phyloP scores from a whole-genome alignment of 2,888 invertebrate species.

The Aporophyla nigra region DNA sequence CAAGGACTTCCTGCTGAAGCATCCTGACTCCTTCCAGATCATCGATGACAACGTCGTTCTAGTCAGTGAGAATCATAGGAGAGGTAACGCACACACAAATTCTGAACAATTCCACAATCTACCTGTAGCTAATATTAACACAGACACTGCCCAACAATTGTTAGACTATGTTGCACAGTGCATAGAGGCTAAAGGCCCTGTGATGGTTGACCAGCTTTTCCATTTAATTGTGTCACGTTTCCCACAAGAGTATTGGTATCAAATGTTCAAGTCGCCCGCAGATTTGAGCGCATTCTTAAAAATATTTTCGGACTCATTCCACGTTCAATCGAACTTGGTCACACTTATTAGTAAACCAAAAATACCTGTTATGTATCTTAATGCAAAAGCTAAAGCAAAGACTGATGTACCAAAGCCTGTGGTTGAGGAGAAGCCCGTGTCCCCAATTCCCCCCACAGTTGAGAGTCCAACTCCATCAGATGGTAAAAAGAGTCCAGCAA shows the following conservation, averaged over 20 bases:
- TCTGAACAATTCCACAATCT: slow-evolving; percentile 93
- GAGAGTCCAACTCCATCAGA: slow-evolving; percentile 88
- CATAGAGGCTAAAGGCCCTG: slow-evolving; percentile 95
- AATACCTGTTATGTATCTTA: slow-evolving; percentile 91
- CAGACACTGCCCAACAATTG: slow-evolving; percentile 95
- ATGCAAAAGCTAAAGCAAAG: slow-evolving; percentile 88
- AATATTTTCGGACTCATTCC: slow-evolving; percentile 98
- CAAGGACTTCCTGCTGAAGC: slow-evolving; percentile 96
- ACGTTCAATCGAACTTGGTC: slow-evolving; percentile 97
- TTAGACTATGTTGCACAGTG: slow-evolving; percentile 96
- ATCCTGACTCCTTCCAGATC: slow-evolving; percentile 96
- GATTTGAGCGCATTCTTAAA: slow-evolving; percentile 97
- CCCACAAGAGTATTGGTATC: slow-evolving; percentile 95
- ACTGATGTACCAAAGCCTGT: slow-evolving; percentile 89
- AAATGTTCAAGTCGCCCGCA: slow-evolving; percentile 97
- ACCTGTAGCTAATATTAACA: slow-evolving; percentile 95
- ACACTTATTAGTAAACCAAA: slow-evolving; percentile 95
- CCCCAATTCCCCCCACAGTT: slow-evolving; percentile 82
- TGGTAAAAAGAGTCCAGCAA: slow-evolving; percentile 85
- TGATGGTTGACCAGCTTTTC: slow-evolving; percentile 96
- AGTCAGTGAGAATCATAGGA: slow-evolving; percentile 93
- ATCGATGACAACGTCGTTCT: slow-evolving; percentile 96
- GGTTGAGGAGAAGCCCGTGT: slow-evolving; percentile 82
- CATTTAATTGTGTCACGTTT: slow-evolving; percentile 94
- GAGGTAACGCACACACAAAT: slow-evolving; percentile 92